These are phyloP conservation scores for Drosophila vallismaia DNA, from an alignment of 2,888 invertebrate genomes.

Conservation along the genomic window DNA sequence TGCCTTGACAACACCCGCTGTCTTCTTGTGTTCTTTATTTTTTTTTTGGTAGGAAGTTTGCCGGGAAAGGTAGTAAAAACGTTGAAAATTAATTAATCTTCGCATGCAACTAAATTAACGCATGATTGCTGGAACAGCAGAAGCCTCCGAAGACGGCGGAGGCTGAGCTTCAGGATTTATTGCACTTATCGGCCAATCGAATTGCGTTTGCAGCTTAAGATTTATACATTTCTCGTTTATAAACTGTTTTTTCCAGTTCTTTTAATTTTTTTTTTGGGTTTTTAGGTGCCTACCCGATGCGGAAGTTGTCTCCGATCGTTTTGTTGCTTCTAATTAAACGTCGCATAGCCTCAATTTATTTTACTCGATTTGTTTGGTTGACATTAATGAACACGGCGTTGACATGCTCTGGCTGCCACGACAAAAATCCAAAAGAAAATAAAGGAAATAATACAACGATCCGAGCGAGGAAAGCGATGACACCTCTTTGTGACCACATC, in stretches of 20 bases:
- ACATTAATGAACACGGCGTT: slow-evolving; percentile 76
- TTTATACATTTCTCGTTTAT: slow-evolving; percentile 53
- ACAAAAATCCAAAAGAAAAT: slow-evolving; percentile 23
- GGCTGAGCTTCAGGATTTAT: slow-evolving; percentile 58
- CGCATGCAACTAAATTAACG: slow-evolving; percentile 80
- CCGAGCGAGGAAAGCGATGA: slow-evolving; percentile 68
- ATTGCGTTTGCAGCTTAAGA: slow-evolving; percentile 68
- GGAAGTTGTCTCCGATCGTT: slow-evolving; percentile 51
- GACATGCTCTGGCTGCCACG: slow-evolving; percentile 64
- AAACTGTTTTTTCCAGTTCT: slow-evolving; percentile 18
- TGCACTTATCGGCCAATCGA: slow-evolving; percentile 75
- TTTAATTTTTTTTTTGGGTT: slow-evolving; percentile 14
- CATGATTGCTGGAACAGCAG: slow-evolving; percentile 67
- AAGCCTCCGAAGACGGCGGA: slow-evolving; percentile 21
- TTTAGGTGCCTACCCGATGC: slow-evolving; percentile 46
- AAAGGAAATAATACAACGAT: slow-evolving; percentile 3
- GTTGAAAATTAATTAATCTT: slow-evolving; percentile 78
- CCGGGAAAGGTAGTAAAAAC: slow-evolving; percentile 61
- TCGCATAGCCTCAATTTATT: slow-evolving; percentile 69
- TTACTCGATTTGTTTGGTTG: slow-evolving; percentile 64
- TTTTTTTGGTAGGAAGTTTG: not conserved
- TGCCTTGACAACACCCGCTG: slow-evolving; percentile 75
- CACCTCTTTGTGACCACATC: slow-evolving; percentile 69
- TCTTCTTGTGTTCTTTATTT: slow-evolving; percentile 24
- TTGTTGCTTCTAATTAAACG: slow-evolving; percentile 66